Evolutionary conservation across 2,797 vertebrate species (phyloP).

Genomic region (Hephaestus fuliginosus): DNA sequence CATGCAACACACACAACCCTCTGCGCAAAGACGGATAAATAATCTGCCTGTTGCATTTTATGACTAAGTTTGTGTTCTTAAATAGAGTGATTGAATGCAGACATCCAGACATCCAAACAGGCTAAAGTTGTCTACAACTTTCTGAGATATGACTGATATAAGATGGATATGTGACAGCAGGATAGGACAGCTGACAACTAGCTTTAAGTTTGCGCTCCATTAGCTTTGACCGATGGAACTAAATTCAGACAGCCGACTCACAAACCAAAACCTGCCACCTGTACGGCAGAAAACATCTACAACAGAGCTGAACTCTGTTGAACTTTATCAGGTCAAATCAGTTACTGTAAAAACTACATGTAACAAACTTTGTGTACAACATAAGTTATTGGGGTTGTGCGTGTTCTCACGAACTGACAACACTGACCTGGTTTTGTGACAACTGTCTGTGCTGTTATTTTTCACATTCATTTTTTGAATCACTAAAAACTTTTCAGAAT

Average conservation of each 20-base stretch:
- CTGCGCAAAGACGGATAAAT: neutral
- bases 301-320: neutral
- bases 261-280: neutral
- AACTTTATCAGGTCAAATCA: neutral
- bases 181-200: slow-evolving; percentile 15
- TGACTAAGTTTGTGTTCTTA: neutral
- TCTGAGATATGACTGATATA: slow-evolving; percentile 13
- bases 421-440: neutral
- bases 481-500: neutral
- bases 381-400: neutral
- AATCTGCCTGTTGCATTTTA: slow-evolving; percentile 3
- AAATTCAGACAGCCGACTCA: slow-evolving; percentile 2
- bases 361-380: neutral
- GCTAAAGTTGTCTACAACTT: slow-evolving; percentile 5
- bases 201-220: neutral
- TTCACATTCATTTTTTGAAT: neutral
- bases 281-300: neutral
- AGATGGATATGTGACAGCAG: slow-evolving; percentile 34
- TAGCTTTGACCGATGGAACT: slow-evolving; percentile 27
- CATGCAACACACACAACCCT: neutral
- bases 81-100: neutral
- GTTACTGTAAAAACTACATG: neutral
- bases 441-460: neutral
- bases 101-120: neutral
- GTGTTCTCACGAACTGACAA: slow-evolving; percentile 1